Evolutionary conservation across 2,888 invertebrate species (phyloP).

Genomic region (Chydorus sphaericus): DNA sequence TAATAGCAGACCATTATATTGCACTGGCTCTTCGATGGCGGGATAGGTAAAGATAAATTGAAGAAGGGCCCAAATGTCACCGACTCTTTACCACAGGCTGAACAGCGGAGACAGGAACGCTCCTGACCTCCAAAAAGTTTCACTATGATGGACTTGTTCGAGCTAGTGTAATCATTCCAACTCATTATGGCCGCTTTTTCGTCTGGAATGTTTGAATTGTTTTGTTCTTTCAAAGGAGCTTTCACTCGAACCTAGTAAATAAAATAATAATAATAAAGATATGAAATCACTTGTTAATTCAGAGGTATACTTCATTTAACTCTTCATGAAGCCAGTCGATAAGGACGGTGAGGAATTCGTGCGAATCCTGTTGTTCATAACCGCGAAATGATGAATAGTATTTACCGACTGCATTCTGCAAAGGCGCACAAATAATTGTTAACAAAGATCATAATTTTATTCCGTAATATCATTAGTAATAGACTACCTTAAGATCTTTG

Average conservation of each 20-base stretch:
- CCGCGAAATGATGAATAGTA: slow-evolving; percentile 44
- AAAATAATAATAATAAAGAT: slow-evolving; percentile 12
- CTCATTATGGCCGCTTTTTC: slow-evolving; percentile 36
- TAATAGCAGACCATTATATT: slow-evolving; percentile 39
- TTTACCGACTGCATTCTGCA: slow-evolving; percentile 43
- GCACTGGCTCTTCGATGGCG: slow-evolving; percentile 44
- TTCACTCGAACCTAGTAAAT: slow-evolving; percentile 15
- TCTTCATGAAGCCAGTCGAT: slow-evolving; percentile 81
- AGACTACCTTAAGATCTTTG: slow-evolving; percentile 55
- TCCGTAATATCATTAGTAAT: neutral
- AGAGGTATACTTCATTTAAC: slow-evolving; percentile 42
- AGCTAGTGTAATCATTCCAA: slow-evolving; percentile 54
- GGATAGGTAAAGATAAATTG: slow-evolving; percentile 65
- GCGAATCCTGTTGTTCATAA: slow-evolving; percentile 75
- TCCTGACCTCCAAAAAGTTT: slow-evolving; percentile 75
- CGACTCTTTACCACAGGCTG: slow-evolving; percentile 54
- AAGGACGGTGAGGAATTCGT: slow-evolving; percentile 75
- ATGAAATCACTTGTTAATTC: neutral
- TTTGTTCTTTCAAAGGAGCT: slow-evolving; percentile 25
- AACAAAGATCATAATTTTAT: neutral
- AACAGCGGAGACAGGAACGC: slow-evolving; percentile 63
- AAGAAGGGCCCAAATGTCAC: slow-evolving; percentile 77
- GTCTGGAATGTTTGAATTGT: slow-evolving; percentile 24
- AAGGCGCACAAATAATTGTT: neutral
- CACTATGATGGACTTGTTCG: slow-evolving; percentile 54